phyloP scores from a whole-genome alignment of 2,113 vertebrate species.

The Mustela nigripes region DNA sequence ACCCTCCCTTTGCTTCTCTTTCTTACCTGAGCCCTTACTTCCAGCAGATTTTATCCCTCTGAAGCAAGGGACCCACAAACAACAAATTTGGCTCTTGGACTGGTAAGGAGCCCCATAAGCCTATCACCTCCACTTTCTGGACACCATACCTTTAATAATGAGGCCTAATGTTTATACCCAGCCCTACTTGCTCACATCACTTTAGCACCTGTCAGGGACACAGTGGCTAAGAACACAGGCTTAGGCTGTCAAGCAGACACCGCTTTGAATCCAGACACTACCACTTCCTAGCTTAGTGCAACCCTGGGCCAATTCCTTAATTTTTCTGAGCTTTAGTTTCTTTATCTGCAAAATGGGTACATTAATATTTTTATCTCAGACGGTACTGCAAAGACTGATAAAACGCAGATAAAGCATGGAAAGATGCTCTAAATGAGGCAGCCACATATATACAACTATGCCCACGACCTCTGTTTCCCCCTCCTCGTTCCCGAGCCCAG shows the following conservation, averaged over 20 bases:
- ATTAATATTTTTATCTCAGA: neutral
- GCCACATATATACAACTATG: neutral
- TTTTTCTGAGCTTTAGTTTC: neutral
- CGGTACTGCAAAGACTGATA: neutral
- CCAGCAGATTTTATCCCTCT: neutral
- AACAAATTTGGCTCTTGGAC: neutral
- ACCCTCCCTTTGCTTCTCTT: neutral
- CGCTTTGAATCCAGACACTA: neutral
- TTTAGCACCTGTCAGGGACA: neutral
- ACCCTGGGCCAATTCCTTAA: neutral
- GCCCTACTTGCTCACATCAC: neutral
- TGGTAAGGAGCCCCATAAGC: neutral
- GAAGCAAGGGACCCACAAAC: neutral
- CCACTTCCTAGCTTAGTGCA: neutral
- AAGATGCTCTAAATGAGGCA: neutral
- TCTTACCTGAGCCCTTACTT: neutral
- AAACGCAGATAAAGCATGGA: neutral
- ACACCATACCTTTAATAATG: neutral
- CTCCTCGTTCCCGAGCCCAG: neutral
- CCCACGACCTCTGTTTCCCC: rapidly evolving
- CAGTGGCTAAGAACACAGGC: neutral
- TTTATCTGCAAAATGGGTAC: neutral
- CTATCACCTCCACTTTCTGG: neutral
- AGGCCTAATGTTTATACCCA: neutral
- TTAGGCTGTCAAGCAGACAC: neutral